These are phyloP conservation scores for Cheiracanthium punctorium DNA, from an alignment of 2,888 invertebrate genomes.

Conservation along the genomic window DNA sequence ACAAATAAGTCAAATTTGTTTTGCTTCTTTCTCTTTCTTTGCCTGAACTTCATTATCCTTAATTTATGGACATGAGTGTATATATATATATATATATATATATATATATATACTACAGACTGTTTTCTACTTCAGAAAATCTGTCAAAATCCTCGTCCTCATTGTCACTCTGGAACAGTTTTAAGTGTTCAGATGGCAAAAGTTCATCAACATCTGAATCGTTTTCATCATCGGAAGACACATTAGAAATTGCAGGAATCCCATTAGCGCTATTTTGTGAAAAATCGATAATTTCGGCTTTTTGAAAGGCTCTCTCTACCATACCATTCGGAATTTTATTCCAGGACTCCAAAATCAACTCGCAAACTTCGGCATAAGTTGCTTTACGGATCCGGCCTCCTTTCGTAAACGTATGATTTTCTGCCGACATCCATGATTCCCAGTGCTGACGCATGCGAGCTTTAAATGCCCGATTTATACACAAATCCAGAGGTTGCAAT, in stretches of 20 bases:
- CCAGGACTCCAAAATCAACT: neutral
- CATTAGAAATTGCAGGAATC: neutral
- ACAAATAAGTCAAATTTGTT: too few relatives aligned
- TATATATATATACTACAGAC: too few relatives aligned
- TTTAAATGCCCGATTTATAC: neutral
- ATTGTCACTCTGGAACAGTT: neutral
- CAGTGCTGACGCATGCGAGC: neutral
- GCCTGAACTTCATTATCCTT: too few relatives aligned
- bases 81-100: too few relatives aligned
- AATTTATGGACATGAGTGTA: too few relatives aligned
- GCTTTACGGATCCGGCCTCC: neutral
- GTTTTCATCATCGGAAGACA: neutral
- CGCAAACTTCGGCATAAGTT: neutral
- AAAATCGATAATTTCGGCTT: neutral
- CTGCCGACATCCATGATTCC: neutral
- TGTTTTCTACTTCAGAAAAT: neutral
- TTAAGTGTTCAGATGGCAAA: neutral
- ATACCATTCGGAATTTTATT: constrained; percentile 1
- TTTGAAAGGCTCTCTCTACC: neutral
- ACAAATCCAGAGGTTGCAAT: constrained; percentile 1
- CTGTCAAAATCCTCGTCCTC: neutral
- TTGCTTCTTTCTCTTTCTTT: too few relatives aligned
- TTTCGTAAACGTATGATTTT: neutral
- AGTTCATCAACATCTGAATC: constrained; percentile 7
- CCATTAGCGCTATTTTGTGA: neutral